Conservation (phyloP, 2,888 invertebrate genomes). For the Drosophila borealis region DNA sequence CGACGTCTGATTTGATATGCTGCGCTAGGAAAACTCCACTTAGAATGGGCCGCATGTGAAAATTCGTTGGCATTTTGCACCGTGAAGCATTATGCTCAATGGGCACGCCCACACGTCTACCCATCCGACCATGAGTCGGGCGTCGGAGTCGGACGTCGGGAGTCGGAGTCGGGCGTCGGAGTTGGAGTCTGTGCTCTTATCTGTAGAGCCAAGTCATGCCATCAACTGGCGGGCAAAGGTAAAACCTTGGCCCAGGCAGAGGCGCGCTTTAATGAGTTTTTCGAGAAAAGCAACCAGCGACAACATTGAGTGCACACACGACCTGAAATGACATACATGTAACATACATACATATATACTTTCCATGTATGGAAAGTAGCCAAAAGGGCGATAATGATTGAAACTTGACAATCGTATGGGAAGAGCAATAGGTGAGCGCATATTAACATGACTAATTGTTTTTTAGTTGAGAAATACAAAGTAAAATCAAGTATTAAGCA, state of each 20-base stretch:
- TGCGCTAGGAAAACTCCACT: constrained; percentile 66
- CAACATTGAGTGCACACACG: background rate
- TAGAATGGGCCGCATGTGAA: constrained; percentile 66
- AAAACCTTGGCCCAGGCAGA: constrained; percentile 69
- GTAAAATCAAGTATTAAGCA: no score
- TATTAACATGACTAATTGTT: no score
- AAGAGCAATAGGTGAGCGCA: no score
- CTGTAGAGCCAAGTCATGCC: constrained; percentile 65
- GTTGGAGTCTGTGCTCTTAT: constrained; percentile 46
- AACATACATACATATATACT: no score
- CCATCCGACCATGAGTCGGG: no score
- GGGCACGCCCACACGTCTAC: constrained; percentile 70
- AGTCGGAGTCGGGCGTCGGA: no score
- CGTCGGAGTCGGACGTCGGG: no score
- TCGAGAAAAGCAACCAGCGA: background rate
- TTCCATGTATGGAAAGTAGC: background rate
- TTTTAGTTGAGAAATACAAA: no score
- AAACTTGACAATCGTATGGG: background rate
- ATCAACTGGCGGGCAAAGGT: constrained; percentile 58
- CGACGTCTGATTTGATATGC: constrained; percentile 73
- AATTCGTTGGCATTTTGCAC: constrained; percentile 74
- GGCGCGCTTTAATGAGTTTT: constrained; percentile 68
- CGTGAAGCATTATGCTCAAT: constrained; percentile 72
- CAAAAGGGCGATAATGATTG: constrained; percentile 10
- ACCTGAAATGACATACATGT: constrained; percentile 10